Evolutionary conservation across 2,797 vertebrate species (phyloP), one percentile per base, ranked within the genome.

Genomic region (Anabacerthia variegaticeps): DNA sequence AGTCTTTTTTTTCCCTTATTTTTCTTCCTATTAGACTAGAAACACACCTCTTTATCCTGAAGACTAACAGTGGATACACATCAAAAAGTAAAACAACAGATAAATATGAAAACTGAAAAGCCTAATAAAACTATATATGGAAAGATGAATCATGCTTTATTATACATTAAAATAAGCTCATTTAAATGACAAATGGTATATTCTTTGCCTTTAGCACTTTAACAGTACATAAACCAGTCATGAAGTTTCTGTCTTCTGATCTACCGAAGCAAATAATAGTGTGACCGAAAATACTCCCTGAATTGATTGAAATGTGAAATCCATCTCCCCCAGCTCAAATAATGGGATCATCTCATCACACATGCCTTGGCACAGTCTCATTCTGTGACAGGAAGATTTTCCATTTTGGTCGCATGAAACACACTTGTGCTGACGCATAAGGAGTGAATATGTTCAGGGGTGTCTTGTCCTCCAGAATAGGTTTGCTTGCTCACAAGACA

Each of bases 101-200:
- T 69, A 88, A 69, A 87, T 73, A 84, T 21, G 41, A 69, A 89
- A 92, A 65, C 69, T 65, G 24, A 55, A 81, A 73, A 81, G 14
- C 46, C 43, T 65, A 81, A 85, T 88, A 74, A 90, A 83, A 52
- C 23, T 66, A 15, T 39, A 36, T 56, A 65, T 85, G 22, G 61
- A 55, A 88, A 78, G 19, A 88, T 88, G 86, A 88, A 48, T 94
- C 79, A 71, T 78, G 26, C 71, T 82, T 88, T 54, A 44, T 90
- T 71, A 69, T 74, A 62, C 61, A 82, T 74, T 90, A 74, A 74
- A 90, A 88, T 82, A 78, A 85, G 46, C 28, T 88, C 3, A 74
- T 90, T 94, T 90, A 88, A 85, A 92, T 92, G 66, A 90, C 52
- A 88, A 85, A 81, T 37, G 18, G 8, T 46, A 55, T 94, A 88